Base-by-base conservation (phyloP, 2,888 invertebrate species). In the Acrobeloides nanus region DNA sequence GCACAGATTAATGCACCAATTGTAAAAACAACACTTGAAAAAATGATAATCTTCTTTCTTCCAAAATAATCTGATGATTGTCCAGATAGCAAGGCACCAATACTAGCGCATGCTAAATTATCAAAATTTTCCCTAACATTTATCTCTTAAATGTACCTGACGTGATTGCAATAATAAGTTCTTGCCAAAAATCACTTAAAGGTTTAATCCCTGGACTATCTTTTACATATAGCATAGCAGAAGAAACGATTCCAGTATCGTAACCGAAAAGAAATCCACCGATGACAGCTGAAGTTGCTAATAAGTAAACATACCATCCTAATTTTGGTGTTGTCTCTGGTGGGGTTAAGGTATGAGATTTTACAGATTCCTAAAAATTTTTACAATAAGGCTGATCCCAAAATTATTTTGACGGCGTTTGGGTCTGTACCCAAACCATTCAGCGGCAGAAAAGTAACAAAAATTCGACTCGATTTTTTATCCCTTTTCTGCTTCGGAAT, bases 181-280 rank as follows among this genome's bases (percentile, higher is more conserved):
- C 68, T 33, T 68, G 59, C 67, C 68, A 69, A 2, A 58, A 27
- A 5, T 53, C 55, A 40, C 48, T 41, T 51, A 69, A 46, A 4
- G 64, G 62, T 17, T 49, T 48, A 56, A 69, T 57, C 15, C 57
- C 55, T 1, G 50, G 38, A 20, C 54, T 57, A n/a, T 61, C 46
- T 5, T 60, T 62, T 23, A 70, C 49, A 39, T 60, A 70, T 1
- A 69, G 47, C 66, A 69, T 64, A 1, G 66, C 64, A 26, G 57
- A 38, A 17, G 46, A 54, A 12, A 54, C 53, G 35, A 53, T 53
- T 3, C 80, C 80, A 0, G 81, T 81, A 61, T 81, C 81, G 66
- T 81, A 81, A 12, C 81, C 81, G 64, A 81, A 81, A 8, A 70
- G 51, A n/a, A 70, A 59, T 3, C 70, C 70, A 6, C 67, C 67